Conservation (phyloP, 2,797 vertebrate species). For the Sorex maritimensis region DNA sequence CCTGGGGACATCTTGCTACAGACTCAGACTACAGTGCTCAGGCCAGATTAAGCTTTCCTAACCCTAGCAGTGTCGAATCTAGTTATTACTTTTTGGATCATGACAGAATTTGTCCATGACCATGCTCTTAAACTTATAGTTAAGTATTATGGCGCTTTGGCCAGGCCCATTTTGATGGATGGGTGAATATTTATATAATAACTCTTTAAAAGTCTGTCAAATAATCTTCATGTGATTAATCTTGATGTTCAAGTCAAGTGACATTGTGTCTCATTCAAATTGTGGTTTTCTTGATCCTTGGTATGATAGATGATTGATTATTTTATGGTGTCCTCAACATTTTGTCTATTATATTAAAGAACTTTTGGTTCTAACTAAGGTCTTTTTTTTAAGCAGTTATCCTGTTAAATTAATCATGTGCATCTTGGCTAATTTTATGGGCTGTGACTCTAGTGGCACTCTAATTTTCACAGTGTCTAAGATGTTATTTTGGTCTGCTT, state of each 20-base stretch:
- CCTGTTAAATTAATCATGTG: background rate
- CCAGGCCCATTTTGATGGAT: background rate
- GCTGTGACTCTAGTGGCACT: background rate
- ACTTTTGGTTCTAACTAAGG: background rate
- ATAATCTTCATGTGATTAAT: background rate
- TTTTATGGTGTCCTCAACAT: background rate
- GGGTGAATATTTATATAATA: background rate
- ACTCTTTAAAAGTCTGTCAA: conserved; percentile 2
- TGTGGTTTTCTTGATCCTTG: conserved; percentile 36
- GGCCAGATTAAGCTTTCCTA: no score
- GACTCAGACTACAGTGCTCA: no score
- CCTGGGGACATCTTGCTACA: no score
- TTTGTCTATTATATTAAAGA: background rate
- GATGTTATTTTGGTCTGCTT: conserved; percentile 16
- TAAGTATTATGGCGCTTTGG: no score
- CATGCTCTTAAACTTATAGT: no score
- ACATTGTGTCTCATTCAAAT: background rate
- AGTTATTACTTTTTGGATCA: no score
- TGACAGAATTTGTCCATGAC: no score
- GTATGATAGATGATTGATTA: background rate
- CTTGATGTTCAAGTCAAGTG: background rate
- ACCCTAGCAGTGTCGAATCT: no score
- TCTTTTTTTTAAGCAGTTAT: background rate
- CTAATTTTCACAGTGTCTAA: background rate
- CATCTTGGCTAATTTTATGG: background rate